Evolutionary conservation across 2,888 invertebrate genomes (phyloP).

Genomic region (Drosophila colorata): DNA sequence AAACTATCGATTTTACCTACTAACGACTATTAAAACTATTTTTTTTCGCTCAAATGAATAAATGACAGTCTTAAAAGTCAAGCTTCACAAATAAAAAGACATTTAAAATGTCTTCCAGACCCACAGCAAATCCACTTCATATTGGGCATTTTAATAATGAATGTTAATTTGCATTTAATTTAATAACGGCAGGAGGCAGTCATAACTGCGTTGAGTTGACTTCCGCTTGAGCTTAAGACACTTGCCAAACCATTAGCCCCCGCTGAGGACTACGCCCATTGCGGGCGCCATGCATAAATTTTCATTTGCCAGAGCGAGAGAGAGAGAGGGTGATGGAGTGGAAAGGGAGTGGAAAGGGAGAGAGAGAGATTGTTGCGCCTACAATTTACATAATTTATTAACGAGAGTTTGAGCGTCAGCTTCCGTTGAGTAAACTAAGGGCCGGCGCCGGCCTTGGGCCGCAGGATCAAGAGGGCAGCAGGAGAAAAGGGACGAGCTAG

Average conservation of each 20-base stretch:
- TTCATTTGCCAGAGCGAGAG: slow-evolving; percentile 36
- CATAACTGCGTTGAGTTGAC: slow-evolving; percentile 65
- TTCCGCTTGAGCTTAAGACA: slow-evolving; percentile 67
- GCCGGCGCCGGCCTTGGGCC: slow-evolving; percentile 26
- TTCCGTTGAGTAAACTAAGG: slow-evolving; percentile 59
- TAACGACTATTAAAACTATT: too few species aligned
- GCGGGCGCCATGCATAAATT: slow-evolving; percentile 62
- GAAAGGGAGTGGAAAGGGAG: background rate
- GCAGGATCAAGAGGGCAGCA: slow-evolving; percentile 23
- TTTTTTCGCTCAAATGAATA: background rate
- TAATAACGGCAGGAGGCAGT: slow-evolving; percentile 51
- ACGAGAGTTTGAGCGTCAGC: slow-evolving; percentile 77
- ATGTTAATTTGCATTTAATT: slow-evolving; percentile 68
- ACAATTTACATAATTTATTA: slow-evolving; percentile 79
- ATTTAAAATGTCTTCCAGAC: slow-evolving; percentile 2
- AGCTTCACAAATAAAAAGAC: background rate
- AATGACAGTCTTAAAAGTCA: background rate
- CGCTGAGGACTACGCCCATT: slow-evolving; percentile 18
- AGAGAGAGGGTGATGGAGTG: background rate
- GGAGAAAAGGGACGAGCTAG: slow-evolving; percentile 14
- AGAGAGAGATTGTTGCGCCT: slow-evolving; percentile 66
- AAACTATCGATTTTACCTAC: too few species aligned
- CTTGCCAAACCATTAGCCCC: slow-evolving; percentile 53
- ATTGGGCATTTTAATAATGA: slow-evolving; percentile 46
- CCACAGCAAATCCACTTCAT: slow-evolving; percentile 21